Base-by-base conservation (phyloP, 2,888 invertebrate species). In the Matsumyia berberina region DNA sequence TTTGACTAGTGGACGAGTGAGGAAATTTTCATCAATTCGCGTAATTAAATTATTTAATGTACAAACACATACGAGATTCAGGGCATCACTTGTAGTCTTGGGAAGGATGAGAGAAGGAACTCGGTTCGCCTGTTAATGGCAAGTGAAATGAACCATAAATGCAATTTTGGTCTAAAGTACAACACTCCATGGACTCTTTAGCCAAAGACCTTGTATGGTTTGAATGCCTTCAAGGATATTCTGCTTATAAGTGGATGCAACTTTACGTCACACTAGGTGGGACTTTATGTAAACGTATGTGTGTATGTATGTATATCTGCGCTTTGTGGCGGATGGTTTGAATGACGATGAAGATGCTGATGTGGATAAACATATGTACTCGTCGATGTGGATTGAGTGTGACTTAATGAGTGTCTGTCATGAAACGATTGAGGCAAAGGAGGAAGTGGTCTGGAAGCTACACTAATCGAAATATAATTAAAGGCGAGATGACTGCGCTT, bases 41-140 rank as follows among this genome's bases (percentile, higher is more conserved):
- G 57, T 57, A 57, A 57, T 57, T 57, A 37, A 57, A 39, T 57
- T 37, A 37, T 37, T 57, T 37, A 35, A 37, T 57, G 9, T n/a
- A 12, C 24, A 29, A n/a, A 39, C 24, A 8, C n/a, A 37, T 24
- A 58, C 37, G 4, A 24, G 4, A 4, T 58, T 37, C 1, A 37
- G 8, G 12, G 8, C 39, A 39, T 58, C 64, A 64, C 19, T 46
- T 62, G 46, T 33, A 62, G 57, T 39, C 12, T 4, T 39, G 37
- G 6, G 1, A 19, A 15, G 19, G 35, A n/a, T 24, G 55, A 19
- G 19, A 35, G 4, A 8, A 8, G 7, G 46, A 9, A 6, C 9
- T 0, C 0, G 49, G 24, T 24, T 0, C 24, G 24, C 24, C 49
- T 24, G 49, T 49, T 49, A 49, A 29, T 58, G 57, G 24, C 55